Base-by-base conservation (phyloP, 2,113 vertebrate species). In the Gopherus flavomarginatus region DNA sequence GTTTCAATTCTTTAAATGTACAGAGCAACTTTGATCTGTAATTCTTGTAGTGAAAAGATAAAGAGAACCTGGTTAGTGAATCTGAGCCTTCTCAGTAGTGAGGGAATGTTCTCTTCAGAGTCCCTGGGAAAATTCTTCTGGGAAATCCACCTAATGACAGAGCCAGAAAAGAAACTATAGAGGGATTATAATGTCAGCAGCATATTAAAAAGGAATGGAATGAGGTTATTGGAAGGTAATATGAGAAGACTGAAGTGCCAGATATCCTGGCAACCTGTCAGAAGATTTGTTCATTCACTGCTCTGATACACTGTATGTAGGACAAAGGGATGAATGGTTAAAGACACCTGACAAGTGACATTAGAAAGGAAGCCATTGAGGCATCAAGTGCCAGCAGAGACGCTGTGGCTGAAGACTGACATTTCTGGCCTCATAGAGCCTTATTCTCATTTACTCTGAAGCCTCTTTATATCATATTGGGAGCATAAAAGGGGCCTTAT, bases 261-360 rank as follows among this genome's bases (percentile, higher is more conserved):
- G 89, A n/a, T 89, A 56, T 49, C 8, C 11, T 31, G 78, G n/a
- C 85, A 93, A 5, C 59, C 78, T 95, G 90, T 95, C 44, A 78
- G 85, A 87, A 94, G 24, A 92, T 82, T 88, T 72, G 49, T 86
- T 96, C 49, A 82, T 49, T 87, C 79, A 47, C 57, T 94, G 88
- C 88, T 82, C 50, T 1, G 5, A 17, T 79, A 85, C 77, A 54
- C 2, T 4, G 47, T 47, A 17, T 83, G 75, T 50, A 24, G 86
- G 90, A 87, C 80, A 91, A 54, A 90, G 47, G 65, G 83, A 81
- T 85, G 79, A 82, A 91, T 57, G 50, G 65, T 47, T 87, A 88
- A 79, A 94, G 54, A 59, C 3, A 4, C 85, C 38, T 94, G 57
- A 90, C 42, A 69, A 86, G 31, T 79, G 53, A 93, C 27, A 78